phyloP scores from a whole-genome alignment of 2,113 vertebrate species.

The Isichthys henryi region DNA sequence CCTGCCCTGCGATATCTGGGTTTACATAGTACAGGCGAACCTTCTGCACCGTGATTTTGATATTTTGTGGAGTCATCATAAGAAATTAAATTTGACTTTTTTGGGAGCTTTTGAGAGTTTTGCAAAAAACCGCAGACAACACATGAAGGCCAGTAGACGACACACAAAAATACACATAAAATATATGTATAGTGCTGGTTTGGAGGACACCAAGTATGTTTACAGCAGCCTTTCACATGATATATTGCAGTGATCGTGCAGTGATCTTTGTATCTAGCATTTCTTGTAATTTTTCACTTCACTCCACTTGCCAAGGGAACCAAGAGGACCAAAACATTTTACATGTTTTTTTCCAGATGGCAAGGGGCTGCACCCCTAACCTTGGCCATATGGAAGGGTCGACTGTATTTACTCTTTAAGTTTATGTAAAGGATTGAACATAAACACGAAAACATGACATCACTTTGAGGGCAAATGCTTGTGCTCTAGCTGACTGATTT shows the following conservation, averaged over 20 bases:
- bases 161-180: background rate
- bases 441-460: background rate
- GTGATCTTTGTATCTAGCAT: no score
- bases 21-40: background rate
- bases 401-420: background rate
- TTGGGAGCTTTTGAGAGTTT: background rate
- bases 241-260: background rate
- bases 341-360: background rate
- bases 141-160: background rate
- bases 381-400: background rate
- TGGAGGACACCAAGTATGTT: background rate
- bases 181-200: background rate
- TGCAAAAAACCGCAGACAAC: background rate
- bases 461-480: background rate
- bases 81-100: background rate
- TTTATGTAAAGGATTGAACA: background rate
- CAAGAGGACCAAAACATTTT: no score
- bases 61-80: background rate
- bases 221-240: background rate
- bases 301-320: no score
- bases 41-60: background rate
- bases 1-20: background rate
- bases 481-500: background rate
- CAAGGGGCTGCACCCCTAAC: background rate
- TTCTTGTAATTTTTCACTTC: no score